A percentile compares a stretch with the other conserved stretches of the same genome.
Evolutionary conservation across 2,888 invertebrate species (phyloP).

Genomic region (Eurytoma adleriae): DNA sequence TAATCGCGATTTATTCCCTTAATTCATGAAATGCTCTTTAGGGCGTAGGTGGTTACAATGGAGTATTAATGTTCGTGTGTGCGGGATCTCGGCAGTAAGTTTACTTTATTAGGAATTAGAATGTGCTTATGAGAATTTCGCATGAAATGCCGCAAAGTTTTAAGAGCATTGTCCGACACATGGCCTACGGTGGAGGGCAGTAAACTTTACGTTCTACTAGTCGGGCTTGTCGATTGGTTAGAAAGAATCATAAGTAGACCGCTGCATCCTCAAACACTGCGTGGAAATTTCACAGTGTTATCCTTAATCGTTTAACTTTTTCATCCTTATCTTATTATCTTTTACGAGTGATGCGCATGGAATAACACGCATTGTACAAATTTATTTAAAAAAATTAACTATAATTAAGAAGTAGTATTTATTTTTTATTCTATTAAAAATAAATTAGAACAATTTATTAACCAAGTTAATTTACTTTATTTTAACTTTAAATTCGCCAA

Average conservation of each 20-base stretch:
- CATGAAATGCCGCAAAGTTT: slow-evolving; percentile 55
- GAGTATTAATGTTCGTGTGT: slow-evolving; percentile 29
- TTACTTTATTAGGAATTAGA: slow-evolving; percentile 54
- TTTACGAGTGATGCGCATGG: neutral
- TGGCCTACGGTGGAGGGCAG: neutral
- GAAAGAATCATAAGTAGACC: slow-evolving; percentile 21
- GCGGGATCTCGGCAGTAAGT: slow-evolving; percentile 45
- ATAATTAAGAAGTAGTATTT: too few species aligned
- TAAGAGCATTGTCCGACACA: neutral
- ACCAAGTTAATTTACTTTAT: neutral
- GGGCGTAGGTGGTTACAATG: neutral
- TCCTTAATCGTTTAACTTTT: neutral
- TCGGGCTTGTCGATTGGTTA: slow-evolving; percentile 6
- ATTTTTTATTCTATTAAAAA: neutral
- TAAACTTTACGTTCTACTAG: slow-evolving; percentile 7
- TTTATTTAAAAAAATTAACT: too few species aligned
- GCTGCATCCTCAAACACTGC: neutral
- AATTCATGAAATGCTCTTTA: slow-evolving; percentile 21
- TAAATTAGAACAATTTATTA: neutral
- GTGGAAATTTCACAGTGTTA: slow-evolving; percentile 5
- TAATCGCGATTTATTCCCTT: neutral
- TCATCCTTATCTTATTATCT: neutral
- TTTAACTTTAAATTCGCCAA: neutral
- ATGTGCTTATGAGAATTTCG: slow-evolving; percentile 53
- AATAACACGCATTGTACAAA: neutral